Base-by-base conservation (phyloP, 1,140 invertebrate species). In the Chelonus insularis region DNA sequence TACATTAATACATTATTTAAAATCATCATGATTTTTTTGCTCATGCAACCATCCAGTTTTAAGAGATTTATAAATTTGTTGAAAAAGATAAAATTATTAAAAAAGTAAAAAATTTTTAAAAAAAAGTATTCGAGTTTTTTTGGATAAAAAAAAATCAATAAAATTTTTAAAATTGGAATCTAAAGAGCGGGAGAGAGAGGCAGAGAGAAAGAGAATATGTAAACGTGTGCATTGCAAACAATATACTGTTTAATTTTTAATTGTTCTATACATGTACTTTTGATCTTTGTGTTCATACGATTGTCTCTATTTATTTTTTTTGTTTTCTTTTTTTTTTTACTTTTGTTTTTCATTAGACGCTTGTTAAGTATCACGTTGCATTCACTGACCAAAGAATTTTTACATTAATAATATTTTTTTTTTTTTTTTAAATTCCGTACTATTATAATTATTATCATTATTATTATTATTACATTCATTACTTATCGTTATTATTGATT, bases 181-280 rank as follows among this genome's bases (percentile, higher is more conserved):
- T 29, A 55, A 34, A 32, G 52, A 37, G 34, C 29, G 52, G 20
- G 52, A 55, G 52, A 52, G 50, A 55, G 52, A 20, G 34, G 34
- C 12, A 37, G 34, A 55, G 14, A 55, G 16, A 55, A 39, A 55
- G 34, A 55, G 32, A 37, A 55, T 55, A 20, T 72, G 70, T 64
- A 68, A 70, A 71, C 68, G 71, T 71, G 64, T 73, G 71, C 69
- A 64, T 68, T 71, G 70, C 67, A 66, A 71, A 75, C 72, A 65
- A 72, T 60, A 62, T 60, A 63, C 57, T 58, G 56, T 51, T 50
- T 66, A 61, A 54, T 41, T 54, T 56, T 21, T 48, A 14, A 58
- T 34, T 58, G 65, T 62, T 62, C 56, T 48, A 64, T 68, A 51
- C 62, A 64, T 51, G 56, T 54, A 62, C 60, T 55, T 55, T 55